Evolutionary conservation across 2,113 vertebrate species (phyloP).

Genomic region (Acanthisitta chloris): DNA sequence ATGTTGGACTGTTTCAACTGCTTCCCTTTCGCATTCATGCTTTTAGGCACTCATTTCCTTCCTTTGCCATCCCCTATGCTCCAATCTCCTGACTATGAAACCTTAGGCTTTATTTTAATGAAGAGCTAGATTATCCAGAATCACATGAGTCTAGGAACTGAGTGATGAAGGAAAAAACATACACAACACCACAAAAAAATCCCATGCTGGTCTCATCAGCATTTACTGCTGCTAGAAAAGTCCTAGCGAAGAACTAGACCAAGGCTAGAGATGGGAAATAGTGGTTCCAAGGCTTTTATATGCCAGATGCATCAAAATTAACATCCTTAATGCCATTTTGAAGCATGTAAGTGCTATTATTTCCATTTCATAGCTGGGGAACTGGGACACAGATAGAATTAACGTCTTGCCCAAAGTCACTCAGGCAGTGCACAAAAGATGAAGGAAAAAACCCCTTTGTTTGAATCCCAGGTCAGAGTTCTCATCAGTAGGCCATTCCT

Average conservation of each 20-base stretch:
- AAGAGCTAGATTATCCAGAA: neutral
- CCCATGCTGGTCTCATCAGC: neutral
- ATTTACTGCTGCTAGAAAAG: neutral
- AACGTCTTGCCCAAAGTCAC: neutral
- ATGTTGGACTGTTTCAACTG: neutral
- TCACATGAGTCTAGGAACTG: neutral
- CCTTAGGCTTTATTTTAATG: neutral
- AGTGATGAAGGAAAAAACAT: neutral
- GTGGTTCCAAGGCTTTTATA: neutral
- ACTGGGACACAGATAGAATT: neutral
- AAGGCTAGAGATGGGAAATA: neutral
- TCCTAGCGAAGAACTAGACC: neutral
- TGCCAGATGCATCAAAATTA: neutral
- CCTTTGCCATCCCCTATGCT: neutral
- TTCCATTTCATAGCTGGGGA: neutral
- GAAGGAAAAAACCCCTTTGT: accelerated
- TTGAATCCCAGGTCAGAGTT: neutral
- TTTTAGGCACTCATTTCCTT: neutral
- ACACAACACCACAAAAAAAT: neutral
- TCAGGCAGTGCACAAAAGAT: neutral
- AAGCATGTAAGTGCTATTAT: neutral
- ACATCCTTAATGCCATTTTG: neutral
- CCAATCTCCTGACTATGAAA: neutral
- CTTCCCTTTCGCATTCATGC: neutral
- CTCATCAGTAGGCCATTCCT: neutral